Evolutionary conservation across 2,113 vertebrate species (phyloP).

Genomic region (Pardalotus punctatus): DNA sequence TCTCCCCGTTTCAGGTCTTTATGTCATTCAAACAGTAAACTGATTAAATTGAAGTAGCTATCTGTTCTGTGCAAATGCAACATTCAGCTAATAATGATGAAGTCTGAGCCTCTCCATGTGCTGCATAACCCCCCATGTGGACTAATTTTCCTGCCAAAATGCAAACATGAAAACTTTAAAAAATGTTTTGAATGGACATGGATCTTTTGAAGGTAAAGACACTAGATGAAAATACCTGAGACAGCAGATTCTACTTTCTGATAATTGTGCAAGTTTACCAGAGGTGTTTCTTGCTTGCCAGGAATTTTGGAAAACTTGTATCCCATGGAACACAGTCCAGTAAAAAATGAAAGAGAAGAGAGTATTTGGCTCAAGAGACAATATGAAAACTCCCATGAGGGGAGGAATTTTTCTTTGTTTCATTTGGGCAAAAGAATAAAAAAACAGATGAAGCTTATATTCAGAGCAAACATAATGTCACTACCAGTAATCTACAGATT

Average conservation of each 20-base stretch:
- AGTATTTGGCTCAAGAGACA: background rate
- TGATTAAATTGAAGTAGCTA: background rate
- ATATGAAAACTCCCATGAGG: background rate
- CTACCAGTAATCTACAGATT: background rate
- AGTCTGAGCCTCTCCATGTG: background rate
- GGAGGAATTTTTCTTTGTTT: background rate
- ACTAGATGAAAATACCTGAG: background rate
- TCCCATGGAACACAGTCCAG: background rate
- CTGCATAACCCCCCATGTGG: background rate
- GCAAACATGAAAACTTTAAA: background rate
- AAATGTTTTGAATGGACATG: background rate
- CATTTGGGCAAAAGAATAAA: background rate
- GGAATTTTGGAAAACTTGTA: background rate
- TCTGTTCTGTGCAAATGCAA: background rate
- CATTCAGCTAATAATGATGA: background rate
- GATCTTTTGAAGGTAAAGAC: background rate
- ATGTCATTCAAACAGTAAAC: background rate
- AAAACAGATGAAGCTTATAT: background rate
- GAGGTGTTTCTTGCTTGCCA: background rate
- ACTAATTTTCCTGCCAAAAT: background rate
- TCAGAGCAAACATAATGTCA: background rate
- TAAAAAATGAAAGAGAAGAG: background rate
- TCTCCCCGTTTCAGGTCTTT: background rate
- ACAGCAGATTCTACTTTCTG: background rate
- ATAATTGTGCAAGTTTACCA: background rate